Evolutionary conservation across 1,140 invertebrate species (phyloP), one percentile per base, ranked within the genome.

Genomic region (Euura saliciscinereae): DNA sequence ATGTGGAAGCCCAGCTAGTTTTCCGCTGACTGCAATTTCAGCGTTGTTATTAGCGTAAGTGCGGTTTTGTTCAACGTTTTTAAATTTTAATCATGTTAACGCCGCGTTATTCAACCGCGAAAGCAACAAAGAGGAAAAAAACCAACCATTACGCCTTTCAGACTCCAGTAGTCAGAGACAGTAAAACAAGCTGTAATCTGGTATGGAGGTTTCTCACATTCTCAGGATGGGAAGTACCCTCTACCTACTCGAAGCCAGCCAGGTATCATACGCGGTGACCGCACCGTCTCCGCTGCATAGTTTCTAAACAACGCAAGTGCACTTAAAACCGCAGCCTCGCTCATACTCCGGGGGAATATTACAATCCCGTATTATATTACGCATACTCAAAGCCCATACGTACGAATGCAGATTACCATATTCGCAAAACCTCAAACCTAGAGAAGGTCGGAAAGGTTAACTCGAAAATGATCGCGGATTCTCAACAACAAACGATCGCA

Each of bases 361-460:
- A 59, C 51, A 59, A 59, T 59, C 51, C 51, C 13, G 51, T 59
- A 59, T 59, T 59, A 59, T 59, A 59, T 59, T 59, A 59, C 51
- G 8, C 28, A 28, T 28, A 28, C 28, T 28, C 28, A 28, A 28
- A 28, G 28, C 28, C 0, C 28, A 1, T 28, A 28, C 28, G 28
- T 28, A 28, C 28, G 28, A 28, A 28, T 28, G 28, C 28, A 28
- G 28, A 28, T 28, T 28, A 28, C 28, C 28, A 28, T 28, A 28
- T 28, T 28, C 28, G 28, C 28, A 28, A 28, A 28, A 28, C 28
- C 28, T 28, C 28, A 28, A 28, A 28, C 28, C 28, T 28, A 28
- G 28, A 28, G 28, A 28, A 28, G 28, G 28, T 28, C 28, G 28
- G 28, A 28, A 28, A 28, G 28, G 28, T 28, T 28, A 28, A 28